Evolutionary conservation across 35 echinoderm and acorn worm genomes (phyloP).

Genomic region (Diadema setosum): DNA sequence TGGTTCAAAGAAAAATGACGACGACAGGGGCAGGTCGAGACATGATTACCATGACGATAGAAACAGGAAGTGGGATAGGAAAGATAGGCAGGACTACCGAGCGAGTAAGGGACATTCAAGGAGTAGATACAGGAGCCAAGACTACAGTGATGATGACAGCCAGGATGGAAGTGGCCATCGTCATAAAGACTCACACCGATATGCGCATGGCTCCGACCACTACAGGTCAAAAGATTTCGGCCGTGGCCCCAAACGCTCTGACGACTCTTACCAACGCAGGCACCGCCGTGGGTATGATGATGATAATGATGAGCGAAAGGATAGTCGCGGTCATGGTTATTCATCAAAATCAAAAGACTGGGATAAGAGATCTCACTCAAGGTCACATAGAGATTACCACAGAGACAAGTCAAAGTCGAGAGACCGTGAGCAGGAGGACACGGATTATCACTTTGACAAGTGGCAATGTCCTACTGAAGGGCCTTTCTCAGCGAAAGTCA

Average conservation of each 20-base stretch:
- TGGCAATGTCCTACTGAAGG: neutral
- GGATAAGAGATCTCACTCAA: neutral
- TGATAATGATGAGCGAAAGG: neutral
- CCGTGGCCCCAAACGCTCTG: neutral
- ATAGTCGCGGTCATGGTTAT: neutral
- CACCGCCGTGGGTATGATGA: neutral
- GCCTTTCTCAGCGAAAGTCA: neutral
- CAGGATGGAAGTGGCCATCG: neutral
- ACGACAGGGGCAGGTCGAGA: neutral
- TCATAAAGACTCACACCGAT: neutral
- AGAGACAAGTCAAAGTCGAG: neutral
- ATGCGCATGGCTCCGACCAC: neutral
- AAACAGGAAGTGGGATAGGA: neutral
- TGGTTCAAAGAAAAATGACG: neutral
- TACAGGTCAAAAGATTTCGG: neutral
- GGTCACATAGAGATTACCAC: neutral
- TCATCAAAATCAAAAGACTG: neutral
- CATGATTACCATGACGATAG: neutral
- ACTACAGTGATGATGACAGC: neutral
- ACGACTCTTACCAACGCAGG: neutral
- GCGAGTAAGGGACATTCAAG: neutral
- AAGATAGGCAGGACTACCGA: constrained; percentile 6
- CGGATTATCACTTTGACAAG: neutral
- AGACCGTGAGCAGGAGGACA: neutral
- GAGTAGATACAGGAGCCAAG: neutral